phyloP scores from a whole-genome alignment of 2,888 invertebrate genomes.

The Tetragonula carbonaria region DNA sequence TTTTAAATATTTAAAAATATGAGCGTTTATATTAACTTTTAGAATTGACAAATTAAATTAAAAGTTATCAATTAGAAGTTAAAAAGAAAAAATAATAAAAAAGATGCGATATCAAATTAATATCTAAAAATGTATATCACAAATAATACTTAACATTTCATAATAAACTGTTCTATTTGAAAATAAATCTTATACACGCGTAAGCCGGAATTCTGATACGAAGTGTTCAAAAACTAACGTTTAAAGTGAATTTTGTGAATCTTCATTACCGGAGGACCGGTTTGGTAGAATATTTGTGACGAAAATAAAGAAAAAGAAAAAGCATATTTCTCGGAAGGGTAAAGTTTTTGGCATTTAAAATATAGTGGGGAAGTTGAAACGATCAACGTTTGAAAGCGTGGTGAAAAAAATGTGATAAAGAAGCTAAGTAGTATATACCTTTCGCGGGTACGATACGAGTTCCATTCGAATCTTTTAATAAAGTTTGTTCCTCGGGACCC shows the following conservation, averaged over 20 bases:
- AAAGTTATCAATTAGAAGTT: background rate
- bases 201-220: background rate
- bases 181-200: background rate
- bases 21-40: background rate
- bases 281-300: slow-evolving; percentile 35
- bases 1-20: background rate
- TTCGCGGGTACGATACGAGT: slow-evolving; percentile 76
- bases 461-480: slow-evolving; percentile 79
- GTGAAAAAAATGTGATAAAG: slow-evolving; percentile 22
- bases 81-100: background rate
- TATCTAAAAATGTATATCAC: background rate
- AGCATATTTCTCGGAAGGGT: slow-evolving; percentile 32
- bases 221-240: slow-evolving; percentile 9
- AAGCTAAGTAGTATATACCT: slow-evolving; percentile 70
- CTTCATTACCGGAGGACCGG: slow-evolving; percentile 35
- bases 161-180: background rate
- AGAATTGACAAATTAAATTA: background rate
- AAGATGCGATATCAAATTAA: background rate
- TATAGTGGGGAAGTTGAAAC: slow-evolving; percentile 13
- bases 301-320: slow-evolving; percentile 24
- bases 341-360: slow-evolving; percentile 31
- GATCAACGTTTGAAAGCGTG: slow-evolving; percentile 12
- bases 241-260: background rate
- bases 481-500: slow-evolving; percentile 82
- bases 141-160: slow-evolving; percentile 34